Base-by-base conservation (phyloP, 1,140 invertebrate genomes). In the Phthorimaea operculella region DNA sequence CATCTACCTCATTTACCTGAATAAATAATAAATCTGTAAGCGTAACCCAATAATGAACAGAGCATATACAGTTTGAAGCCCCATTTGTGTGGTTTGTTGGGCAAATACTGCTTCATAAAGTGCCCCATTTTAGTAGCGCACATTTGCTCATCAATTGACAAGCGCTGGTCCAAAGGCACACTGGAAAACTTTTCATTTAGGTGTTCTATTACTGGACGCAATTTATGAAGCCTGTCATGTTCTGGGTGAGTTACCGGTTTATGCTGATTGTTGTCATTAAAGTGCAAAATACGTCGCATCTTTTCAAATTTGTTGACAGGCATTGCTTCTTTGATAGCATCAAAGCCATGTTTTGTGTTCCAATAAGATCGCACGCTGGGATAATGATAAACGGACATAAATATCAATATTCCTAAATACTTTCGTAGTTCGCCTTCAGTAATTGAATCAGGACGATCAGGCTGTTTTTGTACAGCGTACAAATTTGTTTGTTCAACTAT, bases 151-250 rank as follows among this genome's bases (percentile, higher is more conserved):
- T 80, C 72, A 51, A 77, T 18, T n/a, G 68, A 68, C 12, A 79
- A 52, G 42, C 68, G 53, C 53, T 77, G 63, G 18, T 73, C 61
- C 34, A 70, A 48, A 53, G 69, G 68, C 17, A 70, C 52, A 58
- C 12, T 68, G 8, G 63, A 15, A 51, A 76, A 72, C 18, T 57
- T 62, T 21, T 61, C 62, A 42, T 68, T 66, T 57, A 66, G 58
- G 58, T 68, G 47, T 54, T 58, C 60, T 64, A 60, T 63, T 51
- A 70, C 63, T 57, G 68, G 63, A 56, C 64, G 58, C 57, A 67
- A 45, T 67, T 72, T 85, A 64, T 72, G 72, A 51, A 83, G 59
- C 62, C 63, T 57, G 62, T 84, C 79, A 50, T 75, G 66, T 34
- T 75, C 50, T 47, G 65, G 66, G 33, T 74, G 65, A 64, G 63